These are phyloP conservation scores for Drosophila erecta DNA, from an alignment of 1,140 invertebrate species.

Conservation along the genomic window DNA sequence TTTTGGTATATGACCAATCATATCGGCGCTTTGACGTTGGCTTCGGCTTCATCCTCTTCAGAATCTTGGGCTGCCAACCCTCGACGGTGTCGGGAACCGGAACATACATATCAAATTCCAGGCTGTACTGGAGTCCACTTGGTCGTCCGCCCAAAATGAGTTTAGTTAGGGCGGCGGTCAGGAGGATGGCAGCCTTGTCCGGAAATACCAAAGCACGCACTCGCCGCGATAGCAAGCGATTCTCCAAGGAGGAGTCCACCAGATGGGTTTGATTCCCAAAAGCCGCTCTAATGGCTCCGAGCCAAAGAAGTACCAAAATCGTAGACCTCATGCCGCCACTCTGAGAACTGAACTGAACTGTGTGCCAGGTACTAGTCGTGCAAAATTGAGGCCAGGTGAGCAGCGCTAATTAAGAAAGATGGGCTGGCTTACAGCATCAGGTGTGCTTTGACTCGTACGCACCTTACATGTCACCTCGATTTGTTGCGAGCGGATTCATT, in stretches of 20 bases:
- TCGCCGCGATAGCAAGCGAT: constrained; percentile 41
- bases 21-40: constrained; percentile 28
- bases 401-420: constrained; percentile 50
- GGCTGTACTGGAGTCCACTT: constrained; percentile 60
- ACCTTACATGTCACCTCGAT: constrained; percentile 26
- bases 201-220: constrained; percentile 59
- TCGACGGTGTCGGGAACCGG: constrained; percentile 57
- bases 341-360: constrained; percentile 33
- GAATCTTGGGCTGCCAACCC: constrained; percentile 63
- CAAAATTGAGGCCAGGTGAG: constrained; percentile 27
- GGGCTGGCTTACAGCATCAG: constrained; percentile 13
- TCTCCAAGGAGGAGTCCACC: neutral
- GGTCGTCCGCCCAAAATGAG: constrained; percentile 62
- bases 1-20: constrained; percentile 33
- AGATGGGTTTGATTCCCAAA: constrained; percentile 15
- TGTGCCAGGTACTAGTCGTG: constrained; percentile 1
- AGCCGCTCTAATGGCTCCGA: neutral
- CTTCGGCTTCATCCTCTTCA: constrained; percentile 13
- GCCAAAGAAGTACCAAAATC: constrained; percentile 3
- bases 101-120: constrained; percentile 69
- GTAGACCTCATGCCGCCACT: constrained; percentile 41
- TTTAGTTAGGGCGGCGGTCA: constrained; percentile 65
- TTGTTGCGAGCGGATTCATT: neutral
- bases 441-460: constrained; percentile 20
- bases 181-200: constrained; percentile 41